Evolutionary conservation across 2,888 invertebrate genomes (phyloP).

Genomic region (Nephrotoma flavescens): DNA sequence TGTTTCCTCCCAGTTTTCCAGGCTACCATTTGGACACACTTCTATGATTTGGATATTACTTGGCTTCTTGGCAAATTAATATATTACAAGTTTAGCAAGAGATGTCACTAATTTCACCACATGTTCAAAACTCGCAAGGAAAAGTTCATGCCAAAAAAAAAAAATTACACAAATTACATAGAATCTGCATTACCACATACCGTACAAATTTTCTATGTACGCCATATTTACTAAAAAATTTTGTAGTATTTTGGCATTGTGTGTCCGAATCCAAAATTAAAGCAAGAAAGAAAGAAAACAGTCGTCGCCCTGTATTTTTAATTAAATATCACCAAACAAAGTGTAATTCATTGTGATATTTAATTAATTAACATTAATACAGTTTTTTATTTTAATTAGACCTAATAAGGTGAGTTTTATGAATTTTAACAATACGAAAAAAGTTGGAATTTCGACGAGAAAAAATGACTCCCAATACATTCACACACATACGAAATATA

Average conservation of each 20-base stretch:
- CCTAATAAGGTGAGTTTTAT: background rate
- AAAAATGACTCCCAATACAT: background rate
- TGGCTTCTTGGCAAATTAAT: too few species aligned
- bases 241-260: slow-evolving; percentile 3
- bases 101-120: background rate
- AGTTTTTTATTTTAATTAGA: background rate
- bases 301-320: background rate
- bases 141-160: background rate
- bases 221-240: background rate
- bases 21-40: too few species aligned
- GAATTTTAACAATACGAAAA: background rate
- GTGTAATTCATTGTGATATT: background rate
- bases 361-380: background rate
- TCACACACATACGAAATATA: background rate
- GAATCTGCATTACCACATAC: background rate
- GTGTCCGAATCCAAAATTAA: background rate
- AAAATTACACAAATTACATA: background rate
- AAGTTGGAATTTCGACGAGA: background rate
- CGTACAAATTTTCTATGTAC: background rate
- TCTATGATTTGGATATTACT: too few species aligned
- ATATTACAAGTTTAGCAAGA: background rate
- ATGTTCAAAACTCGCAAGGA: background rate
- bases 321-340: background rate
- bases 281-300: background rate
- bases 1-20: too few species aligned